phyloP scores from a whole-genome alignment of 2,113 vertebrate species.

The Notothenia coriiceps region DNA sequence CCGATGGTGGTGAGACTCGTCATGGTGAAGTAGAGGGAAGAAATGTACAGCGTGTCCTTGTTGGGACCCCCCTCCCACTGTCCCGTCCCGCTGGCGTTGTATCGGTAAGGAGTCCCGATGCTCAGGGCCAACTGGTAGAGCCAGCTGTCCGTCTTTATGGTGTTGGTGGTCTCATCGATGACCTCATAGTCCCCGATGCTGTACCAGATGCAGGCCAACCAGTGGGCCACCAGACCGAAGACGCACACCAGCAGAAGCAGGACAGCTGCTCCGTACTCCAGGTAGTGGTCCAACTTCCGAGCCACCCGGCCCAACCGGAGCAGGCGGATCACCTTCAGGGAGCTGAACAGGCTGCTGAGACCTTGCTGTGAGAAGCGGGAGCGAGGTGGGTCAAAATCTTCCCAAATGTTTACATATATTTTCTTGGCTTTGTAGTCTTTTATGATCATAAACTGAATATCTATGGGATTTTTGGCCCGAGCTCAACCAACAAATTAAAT shows the following conservation, averaged over 20 bases:
- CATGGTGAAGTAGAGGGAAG: constrained; percentile 99
- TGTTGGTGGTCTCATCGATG: constrained; percentile 94
- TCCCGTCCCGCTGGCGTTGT: constrained; percentile 92
- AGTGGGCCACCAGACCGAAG: constrained; percentile 97
- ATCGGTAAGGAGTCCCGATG: constrained; percentile 94
- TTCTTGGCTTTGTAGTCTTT: neutral
- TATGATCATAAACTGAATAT: neutral
- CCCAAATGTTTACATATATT: too few relatives aligned
- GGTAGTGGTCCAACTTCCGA: constrained; percentile 96
- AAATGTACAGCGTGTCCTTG: constrained; percentile 97
- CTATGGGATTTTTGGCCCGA: neutral
- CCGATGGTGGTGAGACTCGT: constrained; percentile 99
- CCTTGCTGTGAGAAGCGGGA: constrained; percentile 82
- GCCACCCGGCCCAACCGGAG: constrained; percentile 94
- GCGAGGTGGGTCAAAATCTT: too few relatives aligned
- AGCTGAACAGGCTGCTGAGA: constrained; percentile 99
- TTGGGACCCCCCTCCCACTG: constrained; percentile 97
- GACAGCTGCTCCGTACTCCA: constrained; percentile 96
- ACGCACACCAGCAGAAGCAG: constrained; percentile 96
- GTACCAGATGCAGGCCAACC: constrained; percentile 99
- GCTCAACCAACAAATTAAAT: neutral
- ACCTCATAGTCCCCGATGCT: constrained; percentile 98
- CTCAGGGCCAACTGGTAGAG: constrained; percentile 95
- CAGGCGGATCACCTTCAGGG: constrained; percentile 96
- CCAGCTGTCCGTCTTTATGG: constrained; percentile 96